Base-by-base conservation (phyloP, 2,797 vertebrate genomes). In the Gephyroberyx darwinii region DNA sequence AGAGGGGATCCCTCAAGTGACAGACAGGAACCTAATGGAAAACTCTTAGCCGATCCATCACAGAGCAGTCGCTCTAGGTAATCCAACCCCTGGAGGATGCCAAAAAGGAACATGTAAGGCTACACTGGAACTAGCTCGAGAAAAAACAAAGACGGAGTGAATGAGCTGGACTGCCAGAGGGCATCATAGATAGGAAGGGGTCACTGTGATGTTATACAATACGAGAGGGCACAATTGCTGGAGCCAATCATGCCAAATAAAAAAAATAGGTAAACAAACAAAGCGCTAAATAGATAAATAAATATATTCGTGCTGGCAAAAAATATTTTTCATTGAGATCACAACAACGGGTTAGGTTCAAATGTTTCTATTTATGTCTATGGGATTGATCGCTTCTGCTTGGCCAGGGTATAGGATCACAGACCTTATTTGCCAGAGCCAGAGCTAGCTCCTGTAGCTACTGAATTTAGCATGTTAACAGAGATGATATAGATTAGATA, bases 1-100 rank as follows among this genome's bases (percentile, higher is more conserved):
- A 84, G 77, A 86, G 79, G 79, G 79, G 85, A 86, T 84, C 72
- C 88, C 84, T 91, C 84, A 80, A 85, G 86, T 86, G 84, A 87
- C 81, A 82, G 82, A 85, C 81, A 83, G 71, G 74, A 83, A 79
- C 65, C 78, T 85, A 82, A 89, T 86, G 86, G 78, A 86, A 89
- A 87, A 85, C 66, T 79, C 64, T 71, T 56, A 81, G 81, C 77
- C 52, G 63, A 89, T 89, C 85, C 88, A 84, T 88, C 65, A 84
- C 74, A 74, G 61, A 72, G 69, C 69, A 83, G 86, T 87, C 88
- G 86, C 78, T 85, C 67, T 65, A 71, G 61, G 83, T 83, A 91
- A 92, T 82, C 72, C 78, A 82, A 92, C 63, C 75, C 26, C 88
- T 69, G 60, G 68, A 80, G 84, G 75, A 64, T 56, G 73, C 62